Percentiles rank a stretch among this genome's conserved stretches.
Evolutionary conservation across 2,797 vertebrate genomes (phyloP).

Genomic region (Mormyrops boulengeri): DNA sequence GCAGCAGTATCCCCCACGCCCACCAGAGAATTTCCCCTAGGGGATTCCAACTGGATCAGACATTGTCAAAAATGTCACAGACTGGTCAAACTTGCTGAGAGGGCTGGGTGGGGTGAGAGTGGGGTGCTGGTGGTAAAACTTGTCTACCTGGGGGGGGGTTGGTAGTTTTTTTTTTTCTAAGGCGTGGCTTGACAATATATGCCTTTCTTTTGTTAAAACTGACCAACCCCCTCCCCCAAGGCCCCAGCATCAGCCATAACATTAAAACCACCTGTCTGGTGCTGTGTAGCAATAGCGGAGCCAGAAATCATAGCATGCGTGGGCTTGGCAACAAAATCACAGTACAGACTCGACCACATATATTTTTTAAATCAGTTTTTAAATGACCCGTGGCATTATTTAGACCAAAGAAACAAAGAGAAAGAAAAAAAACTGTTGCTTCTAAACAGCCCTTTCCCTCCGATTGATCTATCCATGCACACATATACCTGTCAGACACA

Average conservation of each 20-base stretch:
- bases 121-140: neutral
- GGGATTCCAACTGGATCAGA: neutral
- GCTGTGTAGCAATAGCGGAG: neutral
- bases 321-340: neutral
- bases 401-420: neutral
- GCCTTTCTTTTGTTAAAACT: neutral
- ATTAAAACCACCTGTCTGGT: neutral
- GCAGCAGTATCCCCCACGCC: neutral
- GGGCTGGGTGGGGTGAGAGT: neutral
- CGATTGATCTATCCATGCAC: neutral
- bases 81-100: neutral
- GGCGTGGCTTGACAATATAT: neutral
- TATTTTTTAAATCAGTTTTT: neutral
- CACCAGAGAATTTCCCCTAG: neutral
- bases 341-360: neutral
- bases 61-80: neutral
- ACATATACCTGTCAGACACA: neutral
- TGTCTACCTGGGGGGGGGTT: neutral
- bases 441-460: neutral
- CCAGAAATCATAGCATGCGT: neutral
- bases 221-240: neutral
- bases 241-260: neutral
- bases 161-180: neutral
- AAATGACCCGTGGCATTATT: neutral
- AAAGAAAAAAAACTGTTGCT: neutral